Base-by-base conservation (phyloP, 1,140 invertebrate genomes). In the Pogonus chalceus region DNA sequence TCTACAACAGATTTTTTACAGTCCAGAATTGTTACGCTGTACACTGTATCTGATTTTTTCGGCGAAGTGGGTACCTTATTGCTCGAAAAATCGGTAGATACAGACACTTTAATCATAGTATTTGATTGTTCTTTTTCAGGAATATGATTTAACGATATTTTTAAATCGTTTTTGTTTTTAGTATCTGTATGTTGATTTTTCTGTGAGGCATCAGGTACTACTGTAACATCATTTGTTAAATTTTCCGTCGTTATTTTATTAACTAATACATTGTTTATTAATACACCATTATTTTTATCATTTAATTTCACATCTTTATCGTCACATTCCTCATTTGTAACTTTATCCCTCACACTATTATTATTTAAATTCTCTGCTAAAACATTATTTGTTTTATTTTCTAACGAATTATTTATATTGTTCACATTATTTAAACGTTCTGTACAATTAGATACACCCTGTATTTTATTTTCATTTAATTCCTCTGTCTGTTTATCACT, bases 91-190 rank as follows among this genome's bases (percentile, higher is more conserved):
- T n/a, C n/a, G n/a, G n/a, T n/a, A n/a, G n/a, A n/a, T n/a, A n/a
- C n/a, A n/a, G n/a, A 48, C 16, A 48, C 21, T 48, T 20, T 16
- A 14, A 55, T 59, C 62, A 53, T 59, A 52, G 57, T 52, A 49
- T 57, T 57, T 20, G 39, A 53, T 20, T 56, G 53, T n/a, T 62
- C 59, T 24, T 57, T 58, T 23, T 43, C 50, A 31, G 51, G 57
- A 14, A 63, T 59, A 35, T 58, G 56, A n/a, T 54, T 56, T 2
- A 55, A 53, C 23, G 55, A 55, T n/a, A n/a, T n/a, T n/a, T n/a
- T n/a, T n/a, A n/a, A n/a, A n/a, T n/a, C n/a, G n/a, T n/a, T n/a
- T n/a, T n/a, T n/a, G n/a, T n/a, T n/a, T n/a, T n/a, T n/a, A n/a
- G n/a, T n/a, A n/a, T n/a, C n/a, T n/a, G n/a, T n/a, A n/a, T n/a